Conservation (phyloP, 2,113 vertebrate species). For the Paedocypris sp. region DNA sequence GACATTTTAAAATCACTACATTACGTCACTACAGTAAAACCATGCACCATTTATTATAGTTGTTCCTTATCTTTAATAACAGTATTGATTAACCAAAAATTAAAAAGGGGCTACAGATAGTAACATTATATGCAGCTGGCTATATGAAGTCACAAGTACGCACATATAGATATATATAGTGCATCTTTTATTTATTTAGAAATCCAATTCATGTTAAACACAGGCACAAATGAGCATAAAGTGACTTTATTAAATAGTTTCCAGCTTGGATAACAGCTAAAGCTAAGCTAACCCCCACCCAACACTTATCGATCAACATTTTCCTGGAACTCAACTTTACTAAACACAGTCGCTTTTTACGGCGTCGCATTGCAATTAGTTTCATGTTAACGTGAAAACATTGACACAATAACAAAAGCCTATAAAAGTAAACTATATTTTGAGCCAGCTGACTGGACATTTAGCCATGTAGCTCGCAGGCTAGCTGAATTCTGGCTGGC, state of each 20-base stretch:
- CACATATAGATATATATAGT: too few relatives aligned
- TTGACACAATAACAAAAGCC: too few relatives aligned
- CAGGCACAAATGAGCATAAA: background rate
- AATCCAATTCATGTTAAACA: background rate
- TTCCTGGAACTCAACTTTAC: background rate
- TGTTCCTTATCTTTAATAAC: too few relatives aligned
- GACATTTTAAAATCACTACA: background rate
- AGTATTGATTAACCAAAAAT: too few relatives aligned
- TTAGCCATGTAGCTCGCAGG: slow-evolving; percentile 4
- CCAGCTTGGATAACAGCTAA: slow-evolving; percentile 3
- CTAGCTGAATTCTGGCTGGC: background rate
- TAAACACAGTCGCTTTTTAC: background rate
- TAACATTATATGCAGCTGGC: too few relatives aligned
- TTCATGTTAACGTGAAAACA: background rate
- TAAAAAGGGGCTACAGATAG: too few relatives aligned
- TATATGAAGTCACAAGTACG: too few relatives aligned
- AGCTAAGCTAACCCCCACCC: slow-evolving; percentile 25
- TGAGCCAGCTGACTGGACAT: background rate
- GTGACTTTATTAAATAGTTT: background rate
- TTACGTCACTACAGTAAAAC: too few relatives aligned
- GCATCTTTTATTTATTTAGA: too few relatives aligned
- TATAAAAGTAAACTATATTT: background rate
- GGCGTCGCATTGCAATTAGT: background rate
- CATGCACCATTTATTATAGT: too few relatives aligned
- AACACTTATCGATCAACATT: slow-evolving; percentile 20